A percentile compares a stretch with the other conserved stretches of the same genome.
phyloP scores from a whole-genome alignment of 2,113 vertebrate genomes.

The Plestiodon gilberti region DNA sequence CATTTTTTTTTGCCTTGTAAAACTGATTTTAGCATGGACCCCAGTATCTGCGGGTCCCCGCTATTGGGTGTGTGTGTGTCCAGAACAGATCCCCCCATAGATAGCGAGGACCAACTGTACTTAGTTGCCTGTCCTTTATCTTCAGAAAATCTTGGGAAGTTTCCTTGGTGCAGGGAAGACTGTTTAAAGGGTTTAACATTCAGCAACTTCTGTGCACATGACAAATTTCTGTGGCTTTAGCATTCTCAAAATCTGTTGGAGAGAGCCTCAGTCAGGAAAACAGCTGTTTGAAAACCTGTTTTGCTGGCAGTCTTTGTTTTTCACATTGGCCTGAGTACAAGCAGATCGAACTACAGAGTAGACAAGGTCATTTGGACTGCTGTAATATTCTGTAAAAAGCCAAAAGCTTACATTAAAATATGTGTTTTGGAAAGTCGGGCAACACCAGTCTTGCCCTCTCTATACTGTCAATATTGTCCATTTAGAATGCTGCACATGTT shows the following conservation, averaged over 20 bases:
- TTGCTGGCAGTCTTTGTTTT: neutral
- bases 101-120: no score
- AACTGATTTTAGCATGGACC: no score
- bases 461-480: neutral
- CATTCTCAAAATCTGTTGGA: neutral
- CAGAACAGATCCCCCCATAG: no score
- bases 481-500: neutral
- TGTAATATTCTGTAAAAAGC: neutral
- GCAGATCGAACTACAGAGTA: neutral
- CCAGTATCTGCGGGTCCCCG: no score
- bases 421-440: neutral
- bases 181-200: conserved; percentile 15
- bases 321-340: neutral
- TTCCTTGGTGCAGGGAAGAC: neutral
- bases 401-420: neutral
- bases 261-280: neutral
- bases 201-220: neutral
- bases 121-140: neutral
- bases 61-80: no score
- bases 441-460: neutral
- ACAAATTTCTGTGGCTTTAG: neutral
- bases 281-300: neutral
- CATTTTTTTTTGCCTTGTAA: no score
- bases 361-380: neutral
- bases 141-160: neutral